These are phyloP conservation scores for Cinclus mexicanus DNA, from an alignment of 2,113 vertebrate species.

Conservation along the genomic window DNA sequence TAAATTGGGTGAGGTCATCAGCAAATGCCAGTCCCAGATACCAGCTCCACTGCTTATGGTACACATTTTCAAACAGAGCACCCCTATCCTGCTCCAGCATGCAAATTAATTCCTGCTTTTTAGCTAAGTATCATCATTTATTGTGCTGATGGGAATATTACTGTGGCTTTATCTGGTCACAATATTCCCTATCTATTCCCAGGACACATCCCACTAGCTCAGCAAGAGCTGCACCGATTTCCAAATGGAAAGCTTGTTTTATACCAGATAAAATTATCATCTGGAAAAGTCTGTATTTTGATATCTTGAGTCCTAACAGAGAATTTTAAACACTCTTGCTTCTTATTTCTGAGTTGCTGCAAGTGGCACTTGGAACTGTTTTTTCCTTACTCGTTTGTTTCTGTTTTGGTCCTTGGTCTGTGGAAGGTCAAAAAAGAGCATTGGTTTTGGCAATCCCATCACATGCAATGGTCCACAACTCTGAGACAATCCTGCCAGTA, in stretches of 20 bases:
- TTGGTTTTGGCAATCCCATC: neutral
- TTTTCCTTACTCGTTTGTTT: neutral
- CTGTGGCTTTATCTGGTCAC: neutral
- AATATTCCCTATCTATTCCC: neutral
- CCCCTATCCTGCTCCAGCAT: accelerated
- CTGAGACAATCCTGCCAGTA: neutral
- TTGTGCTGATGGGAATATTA: neutral
- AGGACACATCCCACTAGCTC: neutral
- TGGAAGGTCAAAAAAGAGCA: neutral
- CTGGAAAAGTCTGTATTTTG: neutral
- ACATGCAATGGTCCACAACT: neutral
- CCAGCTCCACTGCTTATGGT: neutral
- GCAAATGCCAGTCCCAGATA: neutral
- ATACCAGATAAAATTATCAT: neutral
- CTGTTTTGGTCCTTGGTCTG: neutral
- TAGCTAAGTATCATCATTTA: neutral
- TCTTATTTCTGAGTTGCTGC: neutral
- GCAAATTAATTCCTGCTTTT: neutral
- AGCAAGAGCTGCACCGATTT: neutral
- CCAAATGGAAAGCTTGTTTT: neutral
- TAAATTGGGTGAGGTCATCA: neutral
- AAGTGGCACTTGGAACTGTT: neutral
- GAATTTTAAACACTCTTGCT: neutral
- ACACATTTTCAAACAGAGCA: neutral
- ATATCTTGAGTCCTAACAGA: neutral